Evolutionary conservation across 2,888 invertebrate species (phyloP).

Genomic region (Automeris io): DNA sequence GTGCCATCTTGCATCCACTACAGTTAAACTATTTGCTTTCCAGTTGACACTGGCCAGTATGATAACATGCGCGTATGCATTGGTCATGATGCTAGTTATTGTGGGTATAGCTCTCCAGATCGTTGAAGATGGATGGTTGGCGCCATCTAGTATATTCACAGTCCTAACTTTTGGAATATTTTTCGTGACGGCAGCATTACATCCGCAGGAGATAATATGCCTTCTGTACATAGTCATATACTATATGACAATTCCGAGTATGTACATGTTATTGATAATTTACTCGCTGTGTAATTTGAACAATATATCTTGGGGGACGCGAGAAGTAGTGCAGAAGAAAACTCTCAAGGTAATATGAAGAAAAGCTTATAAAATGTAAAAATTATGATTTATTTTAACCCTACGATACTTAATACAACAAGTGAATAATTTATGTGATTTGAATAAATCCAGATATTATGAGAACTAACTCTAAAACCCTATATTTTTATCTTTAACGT

Average conservation of each 20-base stretch:
- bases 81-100: slow-evolving; percentile 92
- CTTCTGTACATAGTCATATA: slow-evolving; percentile 87
- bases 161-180: slow-evolving; percentile 83
- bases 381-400: too few species aligned
- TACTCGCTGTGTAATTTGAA: slow-evolving; percentile 96
- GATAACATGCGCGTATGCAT: slow-evolving; percentile 86
- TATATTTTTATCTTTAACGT: too few species aligned
- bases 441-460: too few species aligned
- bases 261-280: slow-evolving; percentile 94
- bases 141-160: slow-evolving; percentile 91
- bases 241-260: slow-evolving; percentile 92
- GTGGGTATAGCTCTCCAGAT: slow-evolving; percentile 89
- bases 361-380: too few species aligned
- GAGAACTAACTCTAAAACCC: too few species aligned
- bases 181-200: slow-evolving; percentile 81
- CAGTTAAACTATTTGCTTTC: slow-evolving; percentile 23
- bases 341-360: slow-evolving; percentile 50
- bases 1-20: too few species aligned
- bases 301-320: slow-evolving; percentile 95
- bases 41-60: slow-evolving; percentile 84
- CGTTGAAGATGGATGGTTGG: slow-evolving; percentile 84
- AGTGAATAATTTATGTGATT: too few species aligned
- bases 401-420: too few species aligned
- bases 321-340: slow-evolving; percentile 81
- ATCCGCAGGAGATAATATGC: slow-evolving; percentile 87